These are phyloP conservation scores for Danio choprae DNA, from an alignment of 2,797 vertebrate species.

Conservation along the genomic window DNA sequence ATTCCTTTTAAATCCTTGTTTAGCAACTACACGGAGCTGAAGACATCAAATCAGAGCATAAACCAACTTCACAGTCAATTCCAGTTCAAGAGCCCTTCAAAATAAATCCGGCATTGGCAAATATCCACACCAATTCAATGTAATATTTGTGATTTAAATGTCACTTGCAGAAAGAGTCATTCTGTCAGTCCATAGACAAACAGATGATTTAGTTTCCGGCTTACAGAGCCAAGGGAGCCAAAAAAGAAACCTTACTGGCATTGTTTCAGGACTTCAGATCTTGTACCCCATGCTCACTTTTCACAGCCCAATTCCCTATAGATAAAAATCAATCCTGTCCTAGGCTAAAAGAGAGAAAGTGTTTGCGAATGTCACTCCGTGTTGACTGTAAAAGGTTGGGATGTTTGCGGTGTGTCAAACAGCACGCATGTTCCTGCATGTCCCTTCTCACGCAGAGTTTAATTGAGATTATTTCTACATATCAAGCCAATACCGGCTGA, in stretches of 20 bases:
- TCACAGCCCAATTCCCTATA: not conserved
- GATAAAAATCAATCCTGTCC: not conserved
- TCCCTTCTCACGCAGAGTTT: conserved; percentile 35
- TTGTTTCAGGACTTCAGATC: not conserved
- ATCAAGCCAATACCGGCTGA: conserved; percentile 37
- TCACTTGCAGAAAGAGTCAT: not conserved
- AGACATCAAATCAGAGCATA: not conserved
- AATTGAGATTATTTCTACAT: conserved; percentile 46
- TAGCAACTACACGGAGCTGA: not conserved
- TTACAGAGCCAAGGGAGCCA: not conserved
- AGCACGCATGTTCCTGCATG: not conserved
- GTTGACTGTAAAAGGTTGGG: conserved; percentile 5
- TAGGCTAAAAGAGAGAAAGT: not conserved
- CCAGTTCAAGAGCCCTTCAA: not conserved
- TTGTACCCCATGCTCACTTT: conserved; percentile 14
- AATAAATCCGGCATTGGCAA: not conserved
- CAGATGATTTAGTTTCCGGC: conserved; percentile 17
- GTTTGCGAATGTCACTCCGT: not conserved
- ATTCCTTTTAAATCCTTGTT: not conserved
- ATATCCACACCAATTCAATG: not conserved
- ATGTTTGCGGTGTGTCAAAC: not conserved
- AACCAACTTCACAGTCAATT: not conserved
- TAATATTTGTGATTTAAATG: not conserved
- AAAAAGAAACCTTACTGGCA: not conserved
- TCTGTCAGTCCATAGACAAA: not conserved